Conservation (phyloP, 2,797 vertebrate genomes). For the Taenioides sp. region DNA sequence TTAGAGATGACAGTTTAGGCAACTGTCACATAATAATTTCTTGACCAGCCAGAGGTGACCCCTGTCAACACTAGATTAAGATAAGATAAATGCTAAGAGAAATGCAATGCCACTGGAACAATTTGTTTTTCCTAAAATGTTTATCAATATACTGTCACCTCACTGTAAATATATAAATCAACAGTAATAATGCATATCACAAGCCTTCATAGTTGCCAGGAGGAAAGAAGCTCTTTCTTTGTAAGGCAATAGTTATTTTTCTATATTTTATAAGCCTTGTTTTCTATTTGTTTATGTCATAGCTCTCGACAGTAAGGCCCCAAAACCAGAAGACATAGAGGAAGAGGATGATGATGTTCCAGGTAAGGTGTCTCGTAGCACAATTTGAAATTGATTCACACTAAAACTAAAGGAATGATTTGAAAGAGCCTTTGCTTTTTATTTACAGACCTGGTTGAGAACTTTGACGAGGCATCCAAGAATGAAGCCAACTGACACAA, state of each 20-base stretch:
- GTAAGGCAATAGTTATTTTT: not conserved
- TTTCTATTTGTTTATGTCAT: conserved; percentile 24
- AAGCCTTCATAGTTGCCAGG: not conserved
- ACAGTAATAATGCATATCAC: not conserved
- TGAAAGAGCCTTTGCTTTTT: not conserved
- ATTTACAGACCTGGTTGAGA: conserved; percentile 93
- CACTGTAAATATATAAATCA: not conserved
- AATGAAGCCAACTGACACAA: conserved; percentile 90
- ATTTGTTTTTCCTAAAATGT: not conserved
- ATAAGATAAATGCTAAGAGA: not conserved
- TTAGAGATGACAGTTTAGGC: not conserved
- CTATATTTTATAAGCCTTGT: not conserved
- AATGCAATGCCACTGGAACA: not conserved
- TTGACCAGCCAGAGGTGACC: not conserved
- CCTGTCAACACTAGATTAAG: not conserved
- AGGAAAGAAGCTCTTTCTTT: not conserved
- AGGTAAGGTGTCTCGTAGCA: conserved; percentile 70
- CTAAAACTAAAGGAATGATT: not conserved
- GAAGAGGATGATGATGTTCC: conserved; percentile 97
- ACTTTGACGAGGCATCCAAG: conserved; percentile 96
- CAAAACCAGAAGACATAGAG: conserved; percentile 93
- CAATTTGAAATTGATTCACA: not conserved
- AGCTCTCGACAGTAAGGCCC: conserved; percentile 95
- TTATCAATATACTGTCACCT: not conserved
- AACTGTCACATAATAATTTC: not conserved